phyloP scores from a whole-genome alignment of 1,140 invertebrate species.

The Stenopsyche tienmushanensis region DNA sequence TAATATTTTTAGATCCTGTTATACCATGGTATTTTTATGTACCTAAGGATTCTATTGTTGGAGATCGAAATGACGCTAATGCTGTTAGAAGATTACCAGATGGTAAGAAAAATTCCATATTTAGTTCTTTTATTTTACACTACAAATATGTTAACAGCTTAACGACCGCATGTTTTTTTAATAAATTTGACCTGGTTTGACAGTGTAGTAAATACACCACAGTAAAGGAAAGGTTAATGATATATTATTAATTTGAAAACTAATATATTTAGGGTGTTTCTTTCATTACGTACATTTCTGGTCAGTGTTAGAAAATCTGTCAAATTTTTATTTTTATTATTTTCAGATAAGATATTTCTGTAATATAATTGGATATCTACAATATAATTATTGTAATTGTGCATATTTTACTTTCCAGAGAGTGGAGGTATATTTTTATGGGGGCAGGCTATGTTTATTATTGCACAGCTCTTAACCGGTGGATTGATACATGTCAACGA shows the following conservation, averaged over 20 bases:
- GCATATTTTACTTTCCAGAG: too few species aligned
- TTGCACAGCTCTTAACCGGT: conserved; percentile 86
- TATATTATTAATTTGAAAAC: background rate
- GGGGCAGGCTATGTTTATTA: conserved; percentile 94
- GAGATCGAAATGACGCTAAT: conserved; percentile 72
- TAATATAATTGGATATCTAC: too few species aligned
- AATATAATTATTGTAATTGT: too few species aligned
- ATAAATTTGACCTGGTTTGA: too few species aligned
- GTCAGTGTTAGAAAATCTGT: too few species aligned
- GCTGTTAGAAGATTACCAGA: conserved; percentile 65
- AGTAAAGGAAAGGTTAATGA: conserved; percentile 32
- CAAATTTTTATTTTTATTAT: background rate
- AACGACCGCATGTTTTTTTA: too few species aligned
- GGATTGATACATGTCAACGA: conserved; percentile 92
- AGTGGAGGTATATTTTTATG: conserved; percentile 71
- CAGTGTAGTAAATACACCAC: too few species aligned
- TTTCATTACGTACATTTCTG: too few species aligned
- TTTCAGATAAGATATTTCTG: too few species aligned
- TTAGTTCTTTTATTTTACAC: conserved; percentile 7
- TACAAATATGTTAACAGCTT: too few species aligned
- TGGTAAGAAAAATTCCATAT: too few species aligned
- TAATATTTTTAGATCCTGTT: conserved; percentile 77
- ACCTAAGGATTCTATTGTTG: conserved; percentile 75
- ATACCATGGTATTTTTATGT: conserved; percentile 88
- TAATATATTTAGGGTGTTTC: background rate